Conservation (phyloP, 2,888 invertebrate genomes). For the Limnephilus lunatus region DNA sequence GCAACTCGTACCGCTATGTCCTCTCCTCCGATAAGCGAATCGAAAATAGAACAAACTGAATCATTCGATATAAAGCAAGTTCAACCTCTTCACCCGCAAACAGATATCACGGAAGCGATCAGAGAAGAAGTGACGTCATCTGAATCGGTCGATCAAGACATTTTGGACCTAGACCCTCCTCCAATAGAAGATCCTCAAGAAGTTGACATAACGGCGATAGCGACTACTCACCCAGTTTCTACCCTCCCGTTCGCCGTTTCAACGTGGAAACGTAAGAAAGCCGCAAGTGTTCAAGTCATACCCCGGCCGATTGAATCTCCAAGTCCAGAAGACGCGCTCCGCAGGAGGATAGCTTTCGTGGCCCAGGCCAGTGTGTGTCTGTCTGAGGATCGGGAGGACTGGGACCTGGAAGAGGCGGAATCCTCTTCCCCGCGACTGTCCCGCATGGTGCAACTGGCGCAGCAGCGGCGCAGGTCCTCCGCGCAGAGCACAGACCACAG, state of each 20-base stretch:
- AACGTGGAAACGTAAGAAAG: constrained; percentile 74
- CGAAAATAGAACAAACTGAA: constrained; percentile 36
- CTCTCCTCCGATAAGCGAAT: constrained; percentile 58
- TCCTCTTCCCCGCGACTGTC: constrained; percentile 71
- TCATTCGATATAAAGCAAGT: constrained; percentile 13
- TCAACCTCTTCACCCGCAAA: background rate
- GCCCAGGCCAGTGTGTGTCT: constrained; percentile 76
- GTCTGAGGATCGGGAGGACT: constrained; percentile 77
- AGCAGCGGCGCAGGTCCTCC: constrained; percentile 73
- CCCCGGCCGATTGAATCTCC: constrained; percentile 74
- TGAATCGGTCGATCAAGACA: constrained; percentile 27
- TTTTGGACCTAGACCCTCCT: constrained; percentile 32
- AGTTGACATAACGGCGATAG: constrained; percentile 73
- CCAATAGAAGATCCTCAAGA: constrained; percentile 68
- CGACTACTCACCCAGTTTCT: constrained; percentile 74
- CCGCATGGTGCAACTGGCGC: constrained; percentile 76
- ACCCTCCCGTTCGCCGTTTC: constrained; percentile 77
- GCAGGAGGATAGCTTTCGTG: constrained; percentile 77
- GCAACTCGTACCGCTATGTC: constrained; percentile 57
- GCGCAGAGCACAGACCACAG: constrained; percentile 72
- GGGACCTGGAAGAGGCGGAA: constrained; percentile 64
- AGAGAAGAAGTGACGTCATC: constrained; percentile 38
- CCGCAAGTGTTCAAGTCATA: constrained; percentile 70
- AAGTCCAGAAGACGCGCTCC: constrained; percentile 73
- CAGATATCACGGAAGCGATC: constrained; percentile 21